Evolutionary conservation across 2,113 vertebrate genomes (phyloP).

Genomic region (Sturnira hondurensis): DNA sequence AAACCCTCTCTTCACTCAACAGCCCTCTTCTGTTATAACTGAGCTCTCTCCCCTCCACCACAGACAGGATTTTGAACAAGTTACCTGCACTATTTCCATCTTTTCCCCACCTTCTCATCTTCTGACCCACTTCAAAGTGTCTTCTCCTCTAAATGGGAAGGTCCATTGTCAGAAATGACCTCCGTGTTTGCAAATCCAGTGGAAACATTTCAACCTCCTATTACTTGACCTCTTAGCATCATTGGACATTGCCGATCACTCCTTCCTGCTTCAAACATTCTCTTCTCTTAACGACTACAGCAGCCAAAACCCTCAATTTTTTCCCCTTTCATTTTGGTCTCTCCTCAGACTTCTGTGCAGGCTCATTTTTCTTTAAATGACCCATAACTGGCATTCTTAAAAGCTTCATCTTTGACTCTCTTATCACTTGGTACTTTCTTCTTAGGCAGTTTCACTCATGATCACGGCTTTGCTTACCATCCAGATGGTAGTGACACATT

Average conservation of each 20-base stretch:
- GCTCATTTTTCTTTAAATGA: neutral
- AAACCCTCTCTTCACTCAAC: neutral
- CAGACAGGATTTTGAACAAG: neutral
- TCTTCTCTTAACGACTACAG: neutral
- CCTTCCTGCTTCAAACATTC: neutral
- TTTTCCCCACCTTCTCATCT: neutral
- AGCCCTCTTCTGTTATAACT: neutral
- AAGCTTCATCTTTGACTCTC: neutral
- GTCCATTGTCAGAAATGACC: neutral
- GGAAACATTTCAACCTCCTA: neutral
- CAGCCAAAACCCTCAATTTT: neutral
- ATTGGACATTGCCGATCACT: neutral
- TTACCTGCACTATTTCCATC: neutral
- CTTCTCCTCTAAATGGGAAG: neutral
- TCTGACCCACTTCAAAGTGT: neutral
- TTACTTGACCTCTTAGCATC: neutral
- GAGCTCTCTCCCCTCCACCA: neutral
- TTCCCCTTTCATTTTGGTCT: neutral
- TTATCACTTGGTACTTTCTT: neutral
- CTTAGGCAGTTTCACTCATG: neutral
- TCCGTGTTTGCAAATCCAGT: neutral
- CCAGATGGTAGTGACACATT: neutral
- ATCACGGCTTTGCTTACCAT: neutral
- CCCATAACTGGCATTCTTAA: neutral
- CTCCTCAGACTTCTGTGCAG: neutral